phyloP scores from a whole-genome alignment of 2,797 vertebrate species.

The Xiphorhynchus erythropygius region DNA sequence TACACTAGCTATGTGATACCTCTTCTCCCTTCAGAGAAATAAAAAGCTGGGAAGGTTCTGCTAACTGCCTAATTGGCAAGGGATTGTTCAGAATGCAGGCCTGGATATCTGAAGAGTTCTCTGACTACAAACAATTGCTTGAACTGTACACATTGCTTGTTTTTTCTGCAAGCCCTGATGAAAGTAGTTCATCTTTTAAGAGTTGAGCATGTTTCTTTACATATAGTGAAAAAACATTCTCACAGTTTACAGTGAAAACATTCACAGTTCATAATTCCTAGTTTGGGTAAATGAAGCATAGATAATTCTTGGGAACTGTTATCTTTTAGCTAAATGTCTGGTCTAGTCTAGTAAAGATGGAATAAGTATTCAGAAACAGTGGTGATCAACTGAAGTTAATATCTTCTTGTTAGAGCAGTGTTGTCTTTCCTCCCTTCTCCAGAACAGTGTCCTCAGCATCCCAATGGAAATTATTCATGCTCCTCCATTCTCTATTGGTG shows the following conservation, averaged over 20 bases:
- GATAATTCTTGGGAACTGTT: background rate
- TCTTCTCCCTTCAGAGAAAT: background rate
- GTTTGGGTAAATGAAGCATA: background rate
- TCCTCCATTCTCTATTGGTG: background rate
- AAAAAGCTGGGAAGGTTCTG: background rate
- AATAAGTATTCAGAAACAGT: background rate
- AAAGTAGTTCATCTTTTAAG: background rate
- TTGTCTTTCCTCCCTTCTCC: background rate
- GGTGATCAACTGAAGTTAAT: background rate
- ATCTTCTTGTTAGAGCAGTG: background rate
- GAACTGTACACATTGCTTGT: background rate
- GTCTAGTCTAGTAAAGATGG: background rate
- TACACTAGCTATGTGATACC: background rate
- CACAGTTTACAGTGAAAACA: background rate
- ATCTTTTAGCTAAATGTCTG: background rate
- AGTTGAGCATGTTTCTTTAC: background rate
- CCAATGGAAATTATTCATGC: background rate
- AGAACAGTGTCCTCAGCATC: background rate
- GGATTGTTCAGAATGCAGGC: background rate
- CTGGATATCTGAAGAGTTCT: slow-evolving; percentile 28
- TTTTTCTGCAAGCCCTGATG: background rate
- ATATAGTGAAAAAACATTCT: background rate
- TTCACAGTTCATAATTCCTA: background rate
- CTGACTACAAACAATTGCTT: background rate
- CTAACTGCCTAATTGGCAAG: background rate